A percentile compares a stretch with the other conserved stretches of the same genome.
Conservation (phyloP, 2,888 invertebrate genomes). For the Folsomia candida region DNA sequence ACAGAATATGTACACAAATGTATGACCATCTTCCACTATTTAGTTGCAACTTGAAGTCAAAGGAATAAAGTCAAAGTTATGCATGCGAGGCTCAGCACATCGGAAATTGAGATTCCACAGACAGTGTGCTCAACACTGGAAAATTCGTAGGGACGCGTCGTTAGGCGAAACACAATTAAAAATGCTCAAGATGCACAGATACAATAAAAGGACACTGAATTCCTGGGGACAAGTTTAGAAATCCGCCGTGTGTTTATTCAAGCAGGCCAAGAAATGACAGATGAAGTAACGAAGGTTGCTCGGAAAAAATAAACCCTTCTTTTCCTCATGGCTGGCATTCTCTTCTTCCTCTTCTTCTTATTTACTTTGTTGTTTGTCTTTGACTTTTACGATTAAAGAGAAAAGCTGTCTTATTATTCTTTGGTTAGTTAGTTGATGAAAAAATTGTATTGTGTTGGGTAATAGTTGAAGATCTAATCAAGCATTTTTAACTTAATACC, state of each 20-base stretch:
- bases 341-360: too few species aligned
- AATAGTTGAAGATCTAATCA: conserved; percentile 44
- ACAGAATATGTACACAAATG: too few species aligned
- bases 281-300: not conserved
- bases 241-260: conserved; percentile 7
- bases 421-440: conserved; percentile 14
- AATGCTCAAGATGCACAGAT: conserved; percentile 25
- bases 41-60: not conserved
- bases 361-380: conserved; percentile 21
- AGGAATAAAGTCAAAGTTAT: not conserved
- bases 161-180: conserved; percentile 26
- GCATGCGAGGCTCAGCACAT: not conserved
- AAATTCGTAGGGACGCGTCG: not conserved
- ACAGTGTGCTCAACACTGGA: too few species aligned
- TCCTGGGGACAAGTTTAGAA: conserved; percentile 25
- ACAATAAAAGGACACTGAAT: conserved; percentile 26
- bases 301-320: not conserved
- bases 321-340: not conserved
- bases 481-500: conserved; percentile 47
- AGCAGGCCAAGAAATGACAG: not conserved
- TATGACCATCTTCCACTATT: too few species aligned
- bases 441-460: conserved; percentile 29
- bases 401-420: conserved; percentile 17
- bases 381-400: conserved; percentile 35
- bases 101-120: not conserved